Percentiles rank a stretch among this genome's conserved stretches.
Conservation (phyloP, 2,113 vertebrate species). For the Charina bottae region DNA sequence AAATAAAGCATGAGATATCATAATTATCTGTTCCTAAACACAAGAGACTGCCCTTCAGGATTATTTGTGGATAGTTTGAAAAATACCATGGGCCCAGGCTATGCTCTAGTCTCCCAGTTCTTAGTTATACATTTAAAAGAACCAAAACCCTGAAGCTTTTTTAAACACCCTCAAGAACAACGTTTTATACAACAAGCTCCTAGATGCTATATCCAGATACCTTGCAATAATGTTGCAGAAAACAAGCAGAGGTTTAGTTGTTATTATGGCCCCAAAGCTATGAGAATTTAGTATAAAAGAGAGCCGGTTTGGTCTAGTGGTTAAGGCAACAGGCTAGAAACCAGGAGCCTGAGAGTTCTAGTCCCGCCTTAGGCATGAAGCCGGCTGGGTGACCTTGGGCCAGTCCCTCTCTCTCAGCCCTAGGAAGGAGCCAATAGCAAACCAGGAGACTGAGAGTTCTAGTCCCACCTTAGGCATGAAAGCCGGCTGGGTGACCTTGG, state of each 20-base stretch:
- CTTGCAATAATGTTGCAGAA: neutral
- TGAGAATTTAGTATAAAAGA: neutral
- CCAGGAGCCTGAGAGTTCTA: no score
- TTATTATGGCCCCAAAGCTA: neutral
- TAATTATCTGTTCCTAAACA: neutral
- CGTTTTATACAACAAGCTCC: neutral
- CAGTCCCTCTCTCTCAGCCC: no score
- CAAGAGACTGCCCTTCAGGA: neutral
- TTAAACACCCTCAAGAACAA: neutral
- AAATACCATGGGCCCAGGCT: neutral
- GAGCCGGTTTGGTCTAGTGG: no score
- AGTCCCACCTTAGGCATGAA: no score
- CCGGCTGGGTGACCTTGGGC: no score
- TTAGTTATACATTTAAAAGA: neutral
- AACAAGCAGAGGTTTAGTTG: neutral
- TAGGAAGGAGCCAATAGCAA: no score
- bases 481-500: no score
- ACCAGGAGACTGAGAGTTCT: no score
- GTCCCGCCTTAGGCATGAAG: no score
- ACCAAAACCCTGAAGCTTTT: neutral
- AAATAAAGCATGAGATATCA: neutral
- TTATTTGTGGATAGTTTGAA: neutral
- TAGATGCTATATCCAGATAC: neutral
- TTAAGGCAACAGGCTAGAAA: no score
- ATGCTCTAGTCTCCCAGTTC: neutral